Conservation (phyloP, 1,140 invertebrate genomes). For the Drosophila rufa region DNA sequence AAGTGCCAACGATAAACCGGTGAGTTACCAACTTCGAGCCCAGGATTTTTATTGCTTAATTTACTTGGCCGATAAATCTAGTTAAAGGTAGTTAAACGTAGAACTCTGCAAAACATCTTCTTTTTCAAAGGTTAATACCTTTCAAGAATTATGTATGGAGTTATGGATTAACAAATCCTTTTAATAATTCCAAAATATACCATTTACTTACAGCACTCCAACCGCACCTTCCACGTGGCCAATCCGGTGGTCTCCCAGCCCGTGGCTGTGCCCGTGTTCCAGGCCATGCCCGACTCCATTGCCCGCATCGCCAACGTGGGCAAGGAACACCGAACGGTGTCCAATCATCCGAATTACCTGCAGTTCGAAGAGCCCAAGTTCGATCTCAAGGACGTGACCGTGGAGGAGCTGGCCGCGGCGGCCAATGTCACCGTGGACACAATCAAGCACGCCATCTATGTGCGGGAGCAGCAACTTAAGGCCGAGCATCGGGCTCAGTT, state of each 20-base stretch:
- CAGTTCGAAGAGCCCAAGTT: conserved; percentile 81
- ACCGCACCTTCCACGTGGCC: conserved; percentile 79
- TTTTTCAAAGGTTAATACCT: not conserved
- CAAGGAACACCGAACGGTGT: conserved; percentile 50
- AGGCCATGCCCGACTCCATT: conserved; percentile 86
- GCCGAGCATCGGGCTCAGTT: conserved; percentile 79
- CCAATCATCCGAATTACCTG: conserved; percentile 75
- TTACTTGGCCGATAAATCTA: too few relatives aligned
- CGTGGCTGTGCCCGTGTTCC: conserved; percentile 80
- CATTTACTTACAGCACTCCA: conserved; percentile 50
- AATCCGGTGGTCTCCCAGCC: conserved; percentile 76
- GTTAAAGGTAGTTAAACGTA: too few relatives aligned
- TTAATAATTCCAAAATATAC: not conserved
- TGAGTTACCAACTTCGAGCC: conserved; percentile 16
- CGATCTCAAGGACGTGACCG: conserved; percentile 86
- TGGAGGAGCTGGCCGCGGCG: conserved; percentile 87
- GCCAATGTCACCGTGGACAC: conserved; percentile 91
- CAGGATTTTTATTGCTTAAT: not conserved
- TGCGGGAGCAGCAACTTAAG: conserved; percentile 89
- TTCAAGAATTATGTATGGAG: not conserved
- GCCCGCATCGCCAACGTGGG: conserved; percentile 85
- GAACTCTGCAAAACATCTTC: too few relatives aligned
- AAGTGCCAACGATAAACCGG: conserved; percentile 51
- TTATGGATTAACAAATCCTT: too few relatives aligned
- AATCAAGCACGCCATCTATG: conserved; percentile 89